Evolutionary conservation across 2,113 vertebrate species (phyloP), one percentile per base, ranked within the genome.

Genomic region (Channa maculata): DNA sequence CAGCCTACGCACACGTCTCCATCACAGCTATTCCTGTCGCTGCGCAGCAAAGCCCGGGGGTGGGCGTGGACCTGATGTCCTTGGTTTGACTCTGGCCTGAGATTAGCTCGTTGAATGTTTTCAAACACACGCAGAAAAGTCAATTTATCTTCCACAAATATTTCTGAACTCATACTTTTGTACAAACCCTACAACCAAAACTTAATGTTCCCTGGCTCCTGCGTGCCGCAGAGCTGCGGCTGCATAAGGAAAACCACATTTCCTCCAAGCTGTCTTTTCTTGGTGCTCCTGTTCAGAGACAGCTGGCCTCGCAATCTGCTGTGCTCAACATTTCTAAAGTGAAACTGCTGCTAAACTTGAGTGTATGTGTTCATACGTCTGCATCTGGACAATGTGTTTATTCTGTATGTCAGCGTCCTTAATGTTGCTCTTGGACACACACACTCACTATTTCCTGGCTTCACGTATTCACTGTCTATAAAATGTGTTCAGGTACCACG

Each of bases 161-260:
- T 55, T 48, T 65, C 71, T 11, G 14, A 38, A 38, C 13, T 45
- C 10, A 0, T 34, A 38, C 10, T 34, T 34, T 43, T 33, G 43
- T 54, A 41, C 38, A 14, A 53, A 46, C 24, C 24, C 24, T 43
- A 8, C 10, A 50, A 36, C 36, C 63, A 5, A 34, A 37, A 43
- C 48, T 41, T 73, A 55, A 77, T 75, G 75, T 87, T 87, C 48
- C 54, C 63, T 0, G 8, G 6, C 8, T 79, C 44, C 77, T 60
- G 53, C 59, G 6, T 65, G 80, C 59, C 74, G 63, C 55, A 53
- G 13, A 72, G 50, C 50, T 49, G 12, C n/a, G 8, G 37, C 45
- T 2, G 65, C 59, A 41, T 7, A 33, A 49, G 62, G 72, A 80
- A 80, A 90, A 92, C 86, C 85, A 84, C 88, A 80, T 86, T 85